phyloP scores from a whole-genome alignment of 2,113 vertebrate species.

The Lathamus discolor region DNA sequence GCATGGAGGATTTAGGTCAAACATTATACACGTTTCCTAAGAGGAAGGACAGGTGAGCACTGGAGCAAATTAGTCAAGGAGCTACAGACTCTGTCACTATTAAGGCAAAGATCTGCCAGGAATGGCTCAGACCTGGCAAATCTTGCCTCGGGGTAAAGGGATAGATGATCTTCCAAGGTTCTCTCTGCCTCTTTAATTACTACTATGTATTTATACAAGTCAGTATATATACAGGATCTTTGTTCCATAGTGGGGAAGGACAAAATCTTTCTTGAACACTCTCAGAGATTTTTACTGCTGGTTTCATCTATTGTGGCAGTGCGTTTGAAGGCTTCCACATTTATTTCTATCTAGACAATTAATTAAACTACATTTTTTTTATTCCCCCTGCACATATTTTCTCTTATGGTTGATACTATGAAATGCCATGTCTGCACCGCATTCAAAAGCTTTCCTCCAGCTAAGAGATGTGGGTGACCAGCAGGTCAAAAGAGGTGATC shows the following conservation, averaged over 20 bases:
- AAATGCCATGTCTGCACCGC: background rate
- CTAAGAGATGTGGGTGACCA: background rate
- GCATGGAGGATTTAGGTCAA: constrained; percentile 56
- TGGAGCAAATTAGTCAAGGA: constrained; percentile 45
- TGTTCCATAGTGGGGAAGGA: background rate
- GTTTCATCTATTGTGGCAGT: background rate
- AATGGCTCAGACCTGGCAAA: constrained; percentile 12
- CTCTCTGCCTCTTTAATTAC: background rate
- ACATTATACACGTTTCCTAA: constrained; percentile 17
- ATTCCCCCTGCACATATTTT: background rate
- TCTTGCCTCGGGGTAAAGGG: background rate
- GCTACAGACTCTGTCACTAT: background rate
- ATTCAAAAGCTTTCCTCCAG: background rate
- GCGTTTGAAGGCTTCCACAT: background rate
- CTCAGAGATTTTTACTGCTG: background rate
- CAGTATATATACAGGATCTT: background rate
- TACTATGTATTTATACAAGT: background rate
- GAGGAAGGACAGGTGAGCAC: constrained; percentile 63
- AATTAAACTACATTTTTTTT: background rate
- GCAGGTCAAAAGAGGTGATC: too few relatives aligned
- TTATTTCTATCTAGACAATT: background rate
- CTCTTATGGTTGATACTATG: background rate
- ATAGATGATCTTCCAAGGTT: background rate
- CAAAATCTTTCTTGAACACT: background rate
- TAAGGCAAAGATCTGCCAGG: background rate